Conservation (phyloP, 2,113 vertebrate species). For the Proterorhinus semilunaris region DNA sequence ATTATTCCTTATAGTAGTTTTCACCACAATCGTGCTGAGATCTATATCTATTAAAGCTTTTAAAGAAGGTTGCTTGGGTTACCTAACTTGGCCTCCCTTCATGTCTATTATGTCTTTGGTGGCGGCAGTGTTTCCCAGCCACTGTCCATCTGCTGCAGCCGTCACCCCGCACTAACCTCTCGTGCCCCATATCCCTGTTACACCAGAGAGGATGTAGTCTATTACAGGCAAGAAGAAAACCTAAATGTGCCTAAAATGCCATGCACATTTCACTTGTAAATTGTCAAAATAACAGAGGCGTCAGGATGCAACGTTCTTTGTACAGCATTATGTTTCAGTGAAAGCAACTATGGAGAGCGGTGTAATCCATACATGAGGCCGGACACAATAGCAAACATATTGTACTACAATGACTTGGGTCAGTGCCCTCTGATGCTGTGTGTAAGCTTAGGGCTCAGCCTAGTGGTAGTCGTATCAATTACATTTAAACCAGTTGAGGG, state of each 20-base stretch:
- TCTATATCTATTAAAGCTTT: not conserved
- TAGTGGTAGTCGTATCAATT: constrained; percentile 58
- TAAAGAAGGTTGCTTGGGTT: constrained; percentile 1
- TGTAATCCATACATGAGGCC: not conserved
- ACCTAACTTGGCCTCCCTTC: not conserved
- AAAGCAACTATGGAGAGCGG: not conserved
- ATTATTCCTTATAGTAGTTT: not conserved
- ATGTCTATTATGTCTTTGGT: constrained; percentile 17
- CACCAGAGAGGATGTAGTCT: constrained; percentile 25
- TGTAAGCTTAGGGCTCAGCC: constrained; percentile 49
- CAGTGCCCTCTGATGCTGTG: not conserved
- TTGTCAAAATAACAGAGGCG: not conserved
- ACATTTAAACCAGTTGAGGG: constrained; percentile 22
- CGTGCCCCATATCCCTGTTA: constrained; percentile 50
- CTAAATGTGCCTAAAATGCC: not conserved
- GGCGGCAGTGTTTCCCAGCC: constrained; percentile 15
- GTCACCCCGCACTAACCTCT: constrained; percentile 54
- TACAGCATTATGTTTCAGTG: not conserved
- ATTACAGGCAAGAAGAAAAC: not conserved
- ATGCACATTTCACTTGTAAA: not conserved
- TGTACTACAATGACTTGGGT: not conserved
- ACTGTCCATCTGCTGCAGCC: constrained; percentile 41
- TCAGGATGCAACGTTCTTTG: not conserved
- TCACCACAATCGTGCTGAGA: not conserved
- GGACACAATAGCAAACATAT: constrained; percentile 12